Evolutionary conservation across 1,140 invertebrate genomes (phyloP).

Genomic region (Drosophila orosa): DNA sequence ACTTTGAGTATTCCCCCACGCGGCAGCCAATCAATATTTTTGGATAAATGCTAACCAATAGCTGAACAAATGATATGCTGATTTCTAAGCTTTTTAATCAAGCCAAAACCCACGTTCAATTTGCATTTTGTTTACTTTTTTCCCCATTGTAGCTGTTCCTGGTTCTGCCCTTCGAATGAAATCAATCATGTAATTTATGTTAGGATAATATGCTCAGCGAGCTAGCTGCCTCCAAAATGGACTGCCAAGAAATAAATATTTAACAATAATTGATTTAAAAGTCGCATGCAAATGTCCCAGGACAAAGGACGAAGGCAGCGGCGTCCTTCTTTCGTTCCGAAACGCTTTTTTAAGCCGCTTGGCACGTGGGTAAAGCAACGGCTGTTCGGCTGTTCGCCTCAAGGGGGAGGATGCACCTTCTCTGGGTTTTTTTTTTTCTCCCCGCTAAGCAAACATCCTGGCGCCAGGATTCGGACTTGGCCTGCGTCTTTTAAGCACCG

Average conservation of each 20-base stretch:
- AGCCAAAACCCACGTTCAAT: conserved; percentile 59
- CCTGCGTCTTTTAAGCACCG: conserved; percentile 58
- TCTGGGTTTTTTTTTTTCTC: conserved; percentile 58
- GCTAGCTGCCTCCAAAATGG: conserved; percentile 52
- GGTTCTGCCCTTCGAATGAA: conserved; percentile 65
- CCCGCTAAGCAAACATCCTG: conserved; percentile 61
- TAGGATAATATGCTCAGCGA: conserved; percentile 69
- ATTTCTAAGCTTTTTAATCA: conserved; percentile 80
- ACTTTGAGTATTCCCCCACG: not conserved
- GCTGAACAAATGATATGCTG: conserved; percentile 76
- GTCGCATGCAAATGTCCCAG: conserved; percentile 74
- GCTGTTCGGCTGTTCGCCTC: conserved; percentile 70
- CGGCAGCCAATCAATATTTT: conserved; percentile 59
- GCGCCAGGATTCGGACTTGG: conserved; percentile 25
- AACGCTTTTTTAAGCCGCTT: conserved; percentile 67
- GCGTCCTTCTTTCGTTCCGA: conserved; percentile 15
- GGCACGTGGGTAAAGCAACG: conserved; percentile 78
- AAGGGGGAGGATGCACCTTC: conserved; percentile 29
- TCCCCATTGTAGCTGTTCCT: conserved; percentile 51
- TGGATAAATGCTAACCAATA: conserved; percentile 55
- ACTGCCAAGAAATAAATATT: conserved; percentile 81
- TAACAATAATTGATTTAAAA: conserved; percentile 83
- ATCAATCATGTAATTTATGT: conserved; percentile 83
- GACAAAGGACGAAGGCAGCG: conserved; percentile 25
- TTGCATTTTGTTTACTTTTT: conserved; percentile 81